Evolutionary conservation across 1,140 invertebrate genomes (phyloP).

Genomic region (Lanistes nyassanus): DNA sequence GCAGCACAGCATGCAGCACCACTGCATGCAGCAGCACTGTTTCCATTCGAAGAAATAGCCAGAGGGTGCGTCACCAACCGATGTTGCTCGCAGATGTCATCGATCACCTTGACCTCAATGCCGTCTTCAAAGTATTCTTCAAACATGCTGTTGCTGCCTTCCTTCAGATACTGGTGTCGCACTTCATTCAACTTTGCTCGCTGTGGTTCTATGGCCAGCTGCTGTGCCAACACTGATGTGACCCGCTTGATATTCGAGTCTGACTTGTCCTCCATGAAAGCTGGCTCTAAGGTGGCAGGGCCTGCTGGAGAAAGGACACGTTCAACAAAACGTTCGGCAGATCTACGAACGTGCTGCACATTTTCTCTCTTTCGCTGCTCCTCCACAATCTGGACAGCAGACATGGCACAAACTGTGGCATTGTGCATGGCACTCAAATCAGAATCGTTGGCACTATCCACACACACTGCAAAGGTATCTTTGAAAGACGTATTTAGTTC

Average conservation of each 20-base stretch:
- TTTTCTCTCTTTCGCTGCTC: constrained; percentile 36
- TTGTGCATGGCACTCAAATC: too few species aligned
- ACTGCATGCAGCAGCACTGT: constrained; percentile 3
- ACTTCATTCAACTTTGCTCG: constrained; percentile 36
- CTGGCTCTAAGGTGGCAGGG: too few species aligned
- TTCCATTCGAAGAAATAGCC: constrained; percentile 5
- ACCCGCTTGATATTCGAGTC: constrained; percentile 5
- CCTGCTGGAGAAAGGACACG: too few species aligned
- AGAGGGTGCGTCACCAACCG: constrained; percentile 38
- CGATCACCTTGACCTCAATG: constrained; percentile 50
- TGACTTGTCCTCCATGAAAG: not conserved
- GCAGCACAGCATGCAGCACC: constrained; percentile 15
- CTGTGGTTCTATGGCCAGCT: constrained; percentile 28
- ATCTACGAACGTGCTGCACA: constrained; percentile 32
- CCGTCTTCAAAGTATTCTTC: constrained; percentile 58
- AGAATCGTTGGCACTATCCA: too few species aligned
- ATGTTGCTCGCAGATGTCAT: constrained; percentile 46
- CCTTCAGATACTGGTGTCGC: constrained; percentile 38
- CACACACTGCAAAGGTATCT: too few species aligned
- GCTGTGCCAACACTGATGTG: constrained; percentile 37
- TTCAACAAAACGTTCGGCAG: constrained; percentile 22
- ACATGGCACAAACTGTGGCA: constrained; percentile 33
- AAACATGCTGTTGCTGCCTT: constrained; percentile 57
- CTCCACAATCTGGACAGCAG: constrained; percentile 39
- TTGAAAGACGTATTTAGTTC: too few species aligned